A percentile compares a stretch with the other conserved stretches of the same genome.
These are phyloP conservation scores for Atherix ibis DNA, from an alignment of 2,888 invertebrate genomes.

Conservation along the genomic window DNA sequence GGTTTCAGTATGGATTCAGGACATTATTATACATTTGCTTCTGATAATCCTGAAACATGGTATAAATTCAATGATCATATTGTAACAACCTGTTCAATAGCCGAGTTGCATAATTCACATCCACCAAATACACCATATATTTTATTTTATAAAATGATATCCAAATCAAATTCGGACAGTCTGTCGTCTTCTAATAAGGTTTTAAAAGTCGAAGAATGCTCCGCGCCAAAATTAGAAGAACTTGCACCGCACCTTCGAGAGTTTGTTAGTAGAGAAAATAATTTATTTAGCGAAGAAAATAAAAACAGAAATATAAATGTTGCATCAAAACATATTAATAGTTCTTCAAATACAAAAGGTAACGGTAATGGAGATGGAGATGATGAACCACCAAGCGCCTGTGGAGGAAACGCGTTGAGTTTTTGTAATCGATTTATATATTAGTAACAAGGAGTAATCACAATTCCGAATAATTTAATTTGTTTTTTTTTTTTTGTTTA, in stretches of 20 bases:
- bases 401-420: slow-evolving; percentile 25
- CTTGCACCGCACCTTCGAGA: slow-evolving; percentile 25
- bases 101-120: slow-evolving; percentile 44
- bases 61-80: slow-evolving; percentile 65
- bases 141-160: slow-evolving; percentile 50
- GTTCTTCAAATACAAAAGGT: slow-evolving; percentile 7
- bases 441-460: too few relatives aligned
- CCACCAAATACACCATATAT: slow-evolving; percentile 71
- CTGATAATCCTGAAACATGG: slow-evolving; percentile 51
- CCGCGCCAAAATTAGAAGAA: slow-evolving; percentile 23
- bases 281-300: slow-evolving; percentile 22
- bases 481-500: too few relatives aligned
- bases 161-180: slow-evolving; percentile 17
- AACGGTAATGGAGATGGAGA: slow-evolving; percentile 24
- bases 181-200: slow-evolving; percentile 19
- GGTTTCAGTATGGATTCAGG: slow-evolving; percentile 73
- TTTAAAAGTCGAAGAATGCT: slow-evolving; percentile 21
- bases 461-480: too few relatives aligned
- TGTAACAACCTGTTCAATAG: slow-evolving; percentile 45
- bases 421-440: slow-evolving; percentile 29
- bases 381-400: slow-evolving; percentile 27
- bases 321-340: slow-evolving; percentile 9
- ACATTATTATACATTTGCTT: slow-evolving; percentile 73
- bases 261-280: slow-evolving; percentile 27
- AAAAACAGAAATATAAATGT: slow-evolving; percentile 21